Base-by-base conservation (phyloP, 2,888 invertebrate species). In the Lathronympha strigana region DNA sequence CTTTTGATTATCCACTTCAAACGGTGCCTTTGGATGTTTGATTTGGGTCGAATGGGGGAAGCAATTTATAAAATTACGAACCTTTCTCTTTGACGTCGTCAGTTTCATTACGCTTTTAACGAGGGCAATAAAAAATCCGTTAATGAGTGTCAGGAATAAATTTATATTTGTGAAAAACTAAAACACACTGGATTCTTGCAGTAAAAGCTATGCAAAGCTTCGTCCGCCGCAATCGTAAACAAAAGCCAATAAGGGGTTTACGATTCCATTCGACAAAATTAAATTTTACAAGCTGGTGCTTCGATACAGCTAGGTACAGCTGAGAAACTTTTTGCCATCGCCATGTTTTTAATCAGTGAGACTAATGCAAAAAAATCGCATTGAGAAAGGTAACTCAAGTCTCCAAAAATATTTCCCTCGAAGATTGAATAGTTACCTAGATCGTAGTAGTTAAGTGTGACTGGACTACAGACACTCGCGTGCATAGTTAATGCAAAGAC, bases 251-350 rank as follows among this genome's bases (percentile, higher is more conserved):
- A 86, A 83, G 81, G 78, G 76, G 76, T 88, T 90, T 89, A 89
- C 88, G 89, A 88, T 87, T 86, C 78, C 81, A 85, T 87, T 88
- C 83, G 83, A 82, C 84, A 80, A 83, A 88, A 90, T 90, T 89
- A 90, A 88, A 88, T 88, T 88, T 88, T 85, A 86, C 82, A 85
- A 82, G 86, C 84, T 58, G 55, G 31, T 49, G 63, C 62, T 61
- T 45, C 61, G 53, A 40, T 43, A 17, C 58, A 45, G 23, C 15
- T n/a, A n/a, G n/a, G 57, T 53, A 62, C 63, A 60, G 45, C 58
- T 57, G 76, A 76, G 77, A 82, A 83, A 84, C 83, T 84, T 87
- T 80, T 82, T 73, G 78, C 77, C 78, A 80, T 83, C 83, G 79
- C 78, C 73, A 38, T n/a, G n/a, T 40, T 61, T 66, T 61, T 54